Conservation (phyloP, 2,113 vertebrate species). For the Anoura caudifer region DNA sequence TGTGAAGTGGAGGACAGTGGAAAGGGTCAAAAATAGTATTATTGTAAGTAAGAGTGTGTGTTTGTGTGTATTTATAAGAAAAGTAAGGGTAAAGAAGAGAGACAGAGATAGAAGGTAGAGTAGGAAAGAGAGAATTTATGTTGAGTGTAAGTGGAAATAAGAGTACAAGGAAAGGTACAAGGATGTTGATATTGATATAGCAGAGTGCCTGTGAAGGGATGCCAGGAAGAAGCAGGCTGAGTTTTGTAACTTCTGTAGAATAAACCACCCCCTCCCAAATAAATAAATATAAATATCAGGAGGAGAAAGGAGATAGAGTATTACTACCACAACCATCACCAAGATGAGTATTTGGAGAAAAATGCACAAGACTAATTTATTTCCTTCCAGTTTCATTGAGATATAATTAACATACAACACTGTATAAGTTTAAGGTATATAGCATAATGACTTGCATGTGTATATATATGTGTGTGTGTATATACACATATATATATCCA, state of each 20-base stretch:
- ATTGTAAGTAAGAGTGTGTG: background rate
- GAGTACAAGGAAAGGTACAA: background rate
- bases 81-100: background rate
- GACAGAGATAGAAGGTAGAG: background rate
- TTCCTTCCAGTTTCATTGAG: background rate
- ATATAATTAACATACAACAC: background rate
- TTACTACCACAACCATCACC: accelerated
- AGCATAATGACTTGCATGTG: background rate
- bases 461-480: too few species aligned
- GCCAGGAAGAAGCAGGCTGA: background rate
- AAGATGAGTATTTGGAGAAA: background rate
- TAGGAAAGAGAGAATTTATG: background rate
- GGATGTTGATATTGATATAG: background rate
- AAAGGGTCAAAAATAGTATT: background rate
- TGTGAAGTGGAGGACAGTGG: background rate
- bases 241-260: background rate
- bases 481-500: background rate
- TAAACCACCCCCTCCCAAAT: background rate
- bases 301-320: background rate
- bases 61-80: background rate
- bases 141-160: background rate
- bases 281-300: background rate
- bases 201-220: background rate
- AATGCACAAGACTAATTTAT: background rate
- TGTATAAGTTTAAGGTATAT: background rate